Conservation (phyloP, 1,140 invertebrate genomes). For the Battus philenor region DNA sequence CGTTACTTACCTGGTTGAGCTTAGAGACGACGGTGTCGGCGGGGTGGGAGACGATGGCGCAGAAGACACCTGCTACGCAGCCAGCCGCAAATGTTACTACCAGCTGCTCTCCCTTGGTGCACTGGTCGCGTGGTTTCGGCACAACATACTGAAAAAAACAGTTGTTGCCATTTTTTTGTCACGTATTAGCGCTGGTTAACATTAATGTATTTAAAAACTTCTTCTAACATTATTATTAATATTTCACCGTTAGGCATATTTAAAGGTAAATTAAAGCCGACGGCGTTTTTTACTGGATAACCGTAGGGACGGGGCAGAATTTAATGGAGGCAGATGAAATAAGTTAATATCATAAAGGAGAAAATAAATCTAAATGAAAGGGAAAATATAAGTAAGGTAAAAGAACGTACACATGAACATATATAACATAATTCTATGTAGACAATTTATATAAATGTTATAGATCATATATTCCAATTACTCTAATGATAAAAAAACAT, state of each 20-base stretch:
- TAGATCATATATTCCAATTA: too few relatives aligned
- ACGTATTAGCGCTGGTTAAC: not conserved
- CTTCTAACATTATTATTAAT: not conserved
- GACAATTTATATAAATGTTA: too few relatives aligned
- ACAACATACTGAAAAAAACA: constrained; percentile 81
- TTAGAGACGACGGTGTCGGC: constrained; percentile 90
- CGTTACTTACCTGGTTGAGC: constrained; percentile 9
- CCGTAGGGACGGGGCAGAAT: too few relatives aligned
- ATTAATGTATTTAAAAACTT: not conserved
- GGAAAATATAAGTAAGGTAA: too few relatives aligned
- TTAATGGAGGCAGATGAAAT: too few relatives aligned
- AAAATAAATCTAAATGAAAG: too few relatives aligned
- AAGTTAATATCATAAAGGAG: too few relatives aligned
- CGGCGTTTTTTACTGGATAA: too few relatives aligned
- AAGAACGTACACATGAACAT: too few relatives aligned
- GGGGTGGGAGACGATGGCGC: constrained; percentile 99
- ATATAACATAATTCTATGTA: too few relatives aligned
- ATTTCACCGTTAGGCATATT: not conserved
- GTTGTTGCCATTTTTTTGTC: not conserved
- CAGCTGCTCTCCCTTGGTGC: constrained; percentile 95
- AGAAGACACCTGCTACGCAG: constrained; percentile 99
- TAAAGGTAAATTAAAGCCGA: too few relatives aligned
- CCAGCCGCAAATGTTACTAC: constrained; percentile 98
- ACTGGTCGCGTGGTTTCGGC: constrained; percentile 95
- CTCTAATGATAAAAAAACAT: too few relatives aligned